Evolutionary conservation across 2,113 vertebrate genomes (phyloP), one percentile per base, ranked within the genome.

Genomic region (Panthera uncia): DNA sequence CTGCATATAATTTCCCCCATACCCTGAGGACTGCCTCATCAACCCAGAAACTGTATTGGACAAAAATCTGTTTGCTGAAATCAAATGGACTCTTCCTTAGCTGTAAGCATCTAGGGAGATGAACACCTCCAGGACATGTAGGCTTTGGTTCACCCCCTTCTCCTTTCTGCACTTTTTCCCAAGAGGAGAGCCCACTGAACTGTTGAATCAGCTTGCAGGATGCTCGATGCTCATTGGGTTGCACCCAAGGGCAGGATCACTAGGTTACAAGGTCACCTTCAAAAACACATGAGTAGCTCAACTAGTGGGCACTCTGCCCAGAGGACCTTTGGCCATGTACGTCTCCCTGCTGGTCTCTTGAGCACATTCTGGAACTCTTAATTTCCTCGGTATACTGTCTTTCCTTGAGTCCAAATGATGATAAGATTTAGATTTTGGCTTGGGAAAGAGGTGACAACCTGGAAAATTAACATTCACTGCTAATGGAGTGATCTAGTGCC

Each of bases 261-360:
- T 50, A 3, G 50, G 15, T 83, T 76, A 45, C 38, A 91, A 48
- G 38, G 85, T 88, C 91, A 97, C 80, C 61, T 95, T 97, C 33
- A 36, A 93, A 93, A 66, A 50, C 89, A 25, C 31, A 90, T 3
- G 41, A 84, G 36, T 41, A 86, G 65, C 41, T 91, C 79, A 68
- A 5, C 61, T 12, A 89, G 63, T 63, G 33, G 74, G 57, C 41
- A 14, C 69, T 71, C 73, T 80, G 71, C 86, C 69, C 63, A 65
- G 80, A 71, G 71, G 84, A 29, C 19, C 63, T 83, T 48, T 31
- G 69, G 33, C 48, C n/a, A 25, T 31, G 36, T 10, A 0, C 9
- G 79, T 82, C 38, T 85, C 27, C 45, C 38, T 52, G 29, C 73
- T 82, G 0, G 8, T 82, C 66, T 69, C 81, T 84, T 65, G 48